Base-by-base conservation (phyloP, 2,797 vertebrate species). In the Neostethus bicornis region DNA sequence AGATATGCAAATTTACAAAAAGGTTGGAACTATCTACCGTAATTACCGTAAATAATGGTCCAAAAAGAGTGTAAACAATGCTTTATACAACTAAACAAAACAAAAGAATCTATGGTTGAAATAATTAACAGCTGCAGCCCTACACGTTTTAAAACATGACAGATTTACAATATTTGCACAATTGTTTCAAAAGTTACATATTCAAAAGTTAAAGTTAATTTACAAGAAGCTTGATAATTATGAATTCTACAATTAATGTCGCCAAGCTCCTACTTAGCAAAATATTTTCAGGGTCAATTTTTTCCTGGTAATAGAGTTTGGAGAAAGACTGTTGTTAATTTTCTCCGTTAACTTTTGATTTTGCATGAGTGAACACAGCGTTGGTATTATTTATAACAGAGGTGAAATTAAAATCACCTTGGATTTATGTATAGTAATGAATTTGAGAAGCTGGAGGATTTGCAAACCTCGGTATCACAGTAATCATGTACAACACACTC, bases 221-320 rank as follows among this genome's bases (percentile, higher is more conserved):
- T n/a, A n/a, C n/a, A n/a, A n/a, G n/a, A n/a, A n/a, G n/a, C n/a
- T n/a, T n/a, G n/a, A n/a, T n/a, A n/a, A n/a, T n/a, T n/a, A 28
- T 26, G 29, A 10, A 48, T 70, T 65, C 26, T 13, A n/a, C 51
- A 51, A 48, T 61, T 8, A 25, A 41, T 23, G 1, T 32, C 70
- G 64, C 23, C 29, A 51, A 42, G 8, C 29, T 68, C 7, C 21
- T 2, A 1, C 43, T 54, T 17, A 61, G 34, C 19, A 51, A 25
- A 10, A 17, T 21, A 17, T 47, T 41, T 37, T 64, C 14, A 19
- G 45, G 50, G 31, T 34, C 16, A 23, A 16, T 14, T 14, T 46
- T 60, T 45, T 23, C 32, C 34, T 35, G 60, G 50, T 11, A 61
- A 73, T 61, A 16, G 23, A 49, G n/a, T 51, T 45, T 21, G 53